These are phyloP conservation scores for Eristalis tenax DNA, from an alignment of 2,888 invertebrate genomes.

Conservation along the genomic window DNA sequence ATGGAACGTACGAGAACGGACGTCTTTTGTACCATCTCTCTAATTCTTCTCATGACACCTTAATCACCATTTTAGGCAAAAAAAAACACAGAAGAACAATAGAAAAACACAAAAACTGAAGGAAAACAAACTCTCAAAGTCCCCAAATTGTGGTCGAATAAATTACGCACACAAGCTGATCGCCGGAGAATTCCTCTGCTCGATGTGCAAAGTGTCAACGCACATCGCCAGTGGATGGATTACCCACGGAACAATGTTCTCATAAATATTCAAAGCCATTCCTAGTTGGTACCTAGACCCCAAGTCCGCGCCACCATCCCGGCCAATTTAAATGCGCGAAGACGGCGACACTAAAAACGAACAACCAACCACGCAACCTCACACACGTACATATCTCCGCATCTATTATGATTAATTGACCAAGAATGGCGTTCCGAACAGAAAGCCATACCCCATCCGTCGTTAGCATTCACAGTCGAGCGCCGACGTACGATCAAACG, in stretches of 20 bases:
- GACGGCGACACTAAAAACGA: conserved; percentile 15
- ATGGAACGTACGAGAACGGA: background rate
- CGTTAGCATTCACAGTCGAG: background rate
- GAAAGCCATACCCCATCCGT: background rate
- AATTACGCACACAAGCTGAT: conserved; percentile 16
- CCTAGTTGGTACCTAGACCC: conserved; percentile 3
- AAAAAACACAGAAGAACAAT: background rate
- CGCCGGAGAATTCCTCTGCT: background rate
- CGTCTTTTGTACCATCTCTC: conserved; percentile 10
- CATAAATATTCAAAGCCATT: conserved; percentile 63
- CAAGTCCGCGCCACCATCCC: background rate
- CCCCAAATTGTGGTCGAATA: conserved; percentile 26
- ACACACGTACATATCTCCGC: conserved; percentile 3
- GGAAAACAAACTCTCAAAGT: background rate
- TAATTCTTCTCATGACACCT: conserved; percentile 33
- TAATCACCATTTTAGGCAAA: conserved; percentile 35
- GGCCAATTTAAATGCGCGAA: conserved; percentile 43
- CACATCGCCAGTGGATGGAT: conserved; percentile 47
- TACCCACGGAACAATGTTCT: conserved; percentile 37
- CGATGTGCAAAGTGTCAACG: conserved; percentile 46
- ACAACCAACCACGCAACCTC: background rate
- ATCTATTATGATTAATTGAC: conserved; percentile 61
- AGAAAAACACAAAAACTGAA: background rate
- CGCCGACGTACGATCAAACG: conserved; percentile 32
- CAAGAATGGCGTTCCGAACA: conserved; percentile 43